These are phyloP conservation scores for Panurus biarmicus DNA, from an alignment of 2,113 vertebrate genomes.

Conservation along the genomic window DNA sequence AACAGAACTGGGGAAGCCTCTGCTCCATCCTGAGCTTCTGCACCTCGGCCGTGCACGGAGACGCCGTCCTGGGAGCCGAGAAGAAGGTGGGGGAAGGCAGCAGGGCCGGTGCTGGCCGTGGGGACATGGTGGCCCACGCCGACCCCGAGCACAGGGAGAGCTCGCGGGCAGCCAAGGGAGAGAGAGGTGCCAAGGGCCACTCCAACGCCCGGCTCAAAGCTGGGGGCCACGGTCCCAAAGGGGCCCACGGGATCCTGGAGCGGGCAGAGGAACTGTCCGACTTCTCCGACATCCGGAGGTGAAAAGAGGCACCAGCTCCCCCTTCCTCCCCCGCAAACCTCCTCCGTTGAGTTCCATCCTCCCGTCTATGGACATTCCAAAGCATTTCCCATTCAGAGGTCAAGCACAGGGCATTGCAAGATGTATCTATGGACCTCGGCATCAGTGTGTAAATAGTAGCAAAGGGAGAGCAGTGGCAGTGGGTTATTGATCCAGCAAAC, in stretches of 20 bases:
- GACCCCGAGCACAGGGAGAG: constrained; percentile 74
- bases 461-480: constrained; percentile 61
- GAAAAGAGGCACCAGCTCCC: constrained; percentile 69
- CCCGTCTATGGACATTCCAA: constrained; percentile 92
- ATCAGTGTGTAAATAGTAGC: constrained; percentile 58
- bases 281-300: constrained; percentile 90
- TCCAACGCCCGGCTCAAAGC: constrained; percentile 71
- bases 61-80: constrained; percentile 44
- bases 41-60: constrained; percentile 60
- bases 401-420: constrained; percentile 82
- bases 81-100: constrained; percentile 58
- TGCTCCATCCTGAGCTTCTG: constrained; percentile 94
- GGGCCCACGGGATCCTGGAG: constrained; percentile 73
- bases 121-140: constrained; percentile 22
- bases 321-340: not conserved
- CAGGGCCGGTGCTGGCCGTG: constrained; percentile 36
- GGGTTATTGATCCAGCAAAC: constrained; percentile 22
- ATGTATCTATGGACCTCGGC: constrained; percentile 64
- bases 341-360: constrained; percentile 65
- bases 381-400: constrained; percentile 86
- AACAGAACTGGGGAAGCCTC: constrained; percentile 93
- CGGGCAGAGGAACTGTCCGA: constrained; percentile 82
- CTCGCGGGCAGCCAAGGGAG: constrained; percentile 72
- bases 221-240: constrained; percentile 71
- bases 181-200: constrained; percentile 77